Evolutionary conservation across 2,888 invertebrate species (phyloP).

Genomic region (Mystacides longicornis): DNA sequence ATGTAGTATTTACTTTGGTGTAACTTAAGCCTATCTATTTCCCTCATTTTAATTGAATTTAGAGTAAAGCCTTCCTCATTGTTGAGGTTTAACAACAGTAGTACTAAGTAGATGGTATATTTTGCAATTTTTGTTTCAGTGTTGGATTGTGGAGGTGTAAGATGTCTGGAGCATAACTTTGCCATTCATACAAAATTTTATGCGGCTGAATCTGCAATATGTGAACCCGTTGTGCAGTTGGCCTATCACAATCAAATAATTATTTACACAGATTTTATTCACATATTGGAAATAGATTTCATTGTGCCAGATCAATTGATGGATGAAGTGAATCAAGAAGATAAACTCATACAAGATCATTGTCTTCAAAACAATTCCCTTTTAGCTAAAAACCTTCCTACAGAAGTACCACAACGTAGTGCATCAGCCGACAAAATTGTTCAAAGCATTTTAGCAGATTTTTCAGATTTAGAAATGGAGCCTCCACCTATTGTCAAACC

Average conservation of each 20-base stretch:
- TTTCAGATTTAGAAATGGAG: constrained; percentile 54
- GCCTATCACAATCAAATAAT: constrained; percentile 68
- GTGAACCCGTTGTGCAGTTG: constrained; percentile 61
- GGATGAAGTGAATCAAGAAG: constrained; percentile 33
- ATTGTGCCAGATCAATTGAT: constrained; percentile 41
- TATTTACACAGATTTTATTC: constrained; percentile 79
- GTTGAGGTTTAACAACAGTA: too few relatives aligned
- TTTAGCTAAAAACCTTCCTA: constrained; percentile 4
- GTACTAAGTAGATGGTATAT: background rate
- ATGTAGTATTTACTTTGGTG: background rate
- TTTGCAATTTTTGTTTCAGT: constrained; percentile 32
- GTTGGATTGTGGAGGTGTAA: constrained; percentile 54
- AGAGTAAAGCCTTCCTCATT: too few relatives aligned
- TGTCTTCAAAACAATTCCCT: constrained; percentile 1
- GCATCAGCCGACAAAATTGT: constrained; percentile 43
- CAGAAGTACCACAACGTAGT: constrained; percentile 32
- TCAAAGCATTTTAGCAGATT: constrained; percentile 55
- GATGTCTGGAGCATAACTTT: constrained; percentile 83
- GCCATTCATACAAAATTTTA: constrained; percentile 90
- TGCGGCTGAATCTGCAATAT: constrained; percentile 76
- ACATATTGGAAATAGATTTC: constrained; percentile 62
- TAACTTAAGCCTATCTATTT: too few relatives aligned
- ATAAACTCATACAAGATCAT: constrained; percentile 13
- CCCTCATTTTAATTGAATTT: too few relatives aligned
- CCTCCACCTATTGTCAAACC: constrained; percentile 41